Percentiles rank a stretch among this genome's conserved stretches.
Evolutionary conservation across 2,797 vertebrate genomes (phyloP).

Genomic region (Danio jaintianensis): DNA sequence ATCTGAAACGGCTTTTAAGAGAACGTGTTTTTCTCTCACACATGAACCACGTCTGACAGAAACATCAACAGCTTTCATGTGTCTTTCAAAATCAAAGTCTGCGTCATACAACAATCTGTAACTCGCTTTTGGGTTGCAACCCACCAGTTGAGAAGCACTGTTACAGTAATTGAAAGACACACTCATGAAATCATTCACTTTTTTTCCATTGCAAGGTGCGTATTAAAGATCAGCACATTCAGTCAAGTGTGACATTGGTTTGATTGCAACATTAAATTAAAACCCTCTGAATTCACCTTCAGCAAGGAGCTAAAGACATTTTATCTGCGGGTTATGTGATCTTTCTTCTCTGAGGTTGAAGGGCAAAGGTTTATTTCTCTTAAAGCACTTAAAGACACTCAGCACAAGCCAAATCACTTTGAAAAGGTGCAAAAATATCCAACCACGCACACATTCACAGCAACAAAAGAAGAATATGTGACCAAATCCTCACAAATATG

Average conservation of each 20-base stretch:
- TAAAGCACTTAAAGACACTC: background rate
- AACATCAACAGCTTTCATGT: no score
- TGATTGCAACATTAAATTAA: background rate
- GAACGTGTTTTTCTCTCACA: no score
- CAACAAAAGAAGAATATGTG: conserved; percentile 28
- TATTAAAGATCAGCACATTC: background rate
- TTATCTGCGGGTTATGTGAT: no score
- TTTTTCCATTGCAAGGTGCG: background rate
- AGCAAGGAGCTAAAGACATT: background rate
- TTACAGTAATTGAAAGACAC: no score
- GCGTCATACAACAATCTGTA: no score
- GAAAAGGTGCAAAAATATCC: background rate
- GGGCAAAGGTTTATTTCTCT: background rate
- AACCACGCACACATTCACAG: background rate
- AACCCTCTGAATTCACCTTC: conserved; percentile 1
- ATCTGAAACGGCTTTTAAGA: no score
- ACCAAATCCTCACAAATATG: conserved; percentile 15
- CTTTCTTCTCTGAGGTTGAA: background rate
- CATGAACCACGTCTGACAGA: no score
- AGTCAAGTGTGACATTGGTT: background rate
- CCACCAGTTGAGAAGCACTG: no score
- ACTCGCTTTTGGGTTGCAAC: no score
- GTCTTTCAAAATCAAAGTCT: no score
- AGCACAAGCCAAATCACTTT: background rate
- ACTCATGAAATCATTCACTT: no score